Conservation (phyloP, 2,113 vertebrate genomes). For the Chaetops frenatus region DNA sequence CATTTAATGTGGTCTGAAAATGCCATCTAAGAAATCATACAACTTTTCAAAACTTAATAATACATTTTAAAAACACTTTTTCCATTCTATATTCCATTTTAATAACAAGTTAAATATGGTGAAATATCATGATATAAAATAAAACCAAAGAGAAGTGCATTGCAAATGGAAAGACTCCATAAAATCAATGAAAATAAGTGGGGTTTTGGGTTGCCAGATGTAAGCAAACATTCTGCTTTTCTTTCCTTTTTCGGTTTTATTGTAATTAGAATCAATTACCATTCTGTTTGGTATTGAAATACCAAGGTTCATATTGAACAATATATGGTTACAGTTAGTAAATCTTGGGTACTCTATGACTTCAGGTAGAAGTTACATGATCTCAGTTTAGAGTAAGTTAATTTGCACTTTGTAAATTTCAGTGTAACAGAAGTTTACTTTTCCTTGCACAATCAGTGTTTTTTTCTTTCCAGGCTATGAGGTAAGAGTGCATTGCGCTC, state of each 20-base stretch:
- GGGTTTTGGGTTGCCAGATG: background rate
- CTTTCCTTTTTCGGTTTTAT: background rate
- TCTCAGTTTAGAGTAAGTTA: background rate
- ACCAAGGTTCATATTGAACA: background rate
- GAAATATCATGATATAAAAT: too few species aligned
- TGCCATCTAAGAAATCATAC: too few species aligned
- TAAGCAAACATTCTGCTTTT: background rate
- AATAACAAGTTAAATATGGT: too few species aligned
- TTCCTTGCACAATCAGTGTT: background rate
- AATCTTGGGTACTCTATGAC: background rate
- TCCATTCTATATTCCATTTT: too few species aligned
- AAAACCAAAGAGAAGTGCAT: background rate
- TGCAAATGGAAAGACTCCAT: background rate
- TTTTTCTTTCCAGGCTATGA: background rate
- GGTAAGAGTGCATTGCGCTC: background rate
- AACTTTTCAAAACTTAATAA: too few species aligned
- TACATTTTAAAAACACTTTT: too few species aligned
- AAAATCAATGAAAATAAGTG: background rate
- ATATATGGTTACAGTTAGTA: background rate
- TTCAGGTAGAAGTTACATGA: background rate
- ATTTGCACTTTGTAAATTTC: background rate
- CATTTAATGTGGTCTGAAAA: too few species aligned
- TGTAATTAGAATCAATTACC: background rate
- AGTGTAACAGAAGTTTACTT: background rate
- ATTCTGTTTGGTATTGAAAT: background rate